Base-by-base conservation (phyloP, 2,113 vertebrate species). In the Lepidothrix coronata region DNA sequence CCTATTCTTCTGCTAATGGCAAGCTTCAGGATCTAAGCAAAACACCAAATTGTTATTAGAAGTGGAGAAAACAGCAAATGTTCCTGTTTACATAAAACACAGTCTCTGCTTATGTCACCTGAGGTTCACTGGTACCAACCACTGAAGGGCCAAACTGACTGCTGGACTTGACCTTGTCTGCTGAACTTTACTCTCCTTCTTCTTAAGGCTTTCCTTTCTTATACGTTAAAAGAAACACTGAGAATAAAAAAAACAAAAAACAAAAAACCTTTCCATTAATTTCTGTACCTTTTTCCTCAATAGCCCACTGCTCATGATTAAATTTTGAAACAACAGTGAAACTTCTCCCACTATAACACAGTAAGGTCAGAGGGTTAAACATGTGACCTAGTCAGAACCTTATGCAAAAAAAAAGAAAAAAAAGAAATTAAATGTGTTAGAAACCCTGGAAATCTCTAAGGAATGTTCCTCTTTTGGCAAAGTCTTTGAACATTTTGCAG, bases 391-490 rank as follows among this genome's bases (percentile, higher is more conserved):
- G 52, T 51, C 54, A 75, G 44, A 70, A 91, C 5, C 15, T 82
- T 74, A 74, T 25, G 30, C 18, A 85, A 72, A 89, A 75, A 79
- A 55, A 55, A 55, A 57, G n/a, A 35, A 22, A 55, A 90, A 20
- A 55, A 90, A 55, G n/a, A 72, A 84, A 74, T 67, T 48, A 81
- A 37, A 78, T 57, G 25, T 61, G 16, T 85, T 75, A 65, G 11
- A 75, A 93, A 51, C 33, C 12, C 46, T 18, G 20, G 14, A 28
- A 75, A 58, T 89, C 61, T 76, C 58, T 85, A 91, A 70, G 85
- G 28, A 91, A 93, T 23, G 33, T 54, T 91, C 80, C 71, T 89
- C 57, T 55, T 91, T 95, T 63, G 94, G 87, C 74, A 93, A 89
- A 93, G 46, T 46, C 74, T 91, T 92, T 57, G 66, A 89, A 91